Evolutionary conservation across 2,797 vertebrate species (phyloP).

Genomic region (Bradypodion ventrale): DNA sequence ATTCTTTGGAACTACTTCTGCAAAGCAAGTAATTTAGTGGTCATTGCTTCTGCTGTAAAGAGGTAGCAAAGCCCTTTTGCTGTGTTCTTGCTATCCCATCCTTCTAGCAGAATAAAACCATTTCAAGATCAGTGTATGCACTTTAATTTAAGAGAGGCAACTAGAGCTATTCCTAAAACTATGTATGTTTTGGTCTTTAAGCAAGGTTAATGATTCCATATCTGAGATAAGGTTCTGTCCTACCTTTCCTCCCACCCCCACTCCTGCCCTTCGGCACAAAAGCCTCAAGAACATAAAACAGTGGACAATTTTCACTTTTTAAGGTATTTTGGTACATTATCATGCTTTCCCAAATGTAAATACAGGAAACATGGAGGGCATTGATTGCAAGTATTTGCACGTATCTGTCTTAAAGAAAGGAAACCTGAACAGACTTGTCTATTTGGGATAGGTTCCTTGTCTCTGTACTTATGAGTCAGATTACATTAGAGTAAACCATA

Average conservation of each 20-base stretch:
- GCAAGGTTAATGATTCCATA: slow-evolving; percentile 54
- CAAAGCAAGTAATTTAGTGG: background rate
- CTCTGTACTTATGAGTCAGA: slow-evolving; percentile 30
- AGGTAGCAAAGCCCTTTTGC: background rate
- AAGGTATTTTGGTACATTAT: background rate
- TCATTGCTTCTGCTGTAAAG: background rate
- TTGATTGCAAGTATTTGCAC: background rate
- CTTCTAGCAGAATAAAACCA: background rate
- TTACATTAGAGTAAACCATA: slow-evolving; percentile 37
- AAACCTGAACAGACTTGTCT: slow-evolving; percentile 27
- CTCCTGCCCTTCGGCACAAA: too few relatives aligned
- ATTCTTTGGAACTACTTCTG: background rate
- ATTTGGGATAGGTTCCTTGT: background rate
- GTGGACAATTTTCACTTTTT: background rate
- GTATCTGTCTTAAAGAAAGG: background rate
- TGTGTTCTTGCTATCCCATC: background rate
- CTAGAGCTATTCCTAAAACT: slow-evolving; percentile 17
- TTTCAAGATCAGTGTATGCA: background rate
- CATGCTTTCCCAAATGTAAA: slow-evolving; percentile 18
- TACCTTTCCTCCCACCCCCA: too few relatives aligned
- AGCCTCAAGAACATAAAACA: background rate
- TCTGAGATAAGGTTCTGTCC: slow-evolving; percentile 30
- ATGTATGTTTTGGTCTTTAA: slow-evolving; percentile 13
- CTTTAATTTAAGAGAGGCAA: background rate
- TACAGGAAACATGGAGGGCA: background rate